Evolutionary conservation across 23 tunicate species (phyloP), one percentile per base, ranked within the genome.

Genomic region (Ciona savignyi): DNA sequence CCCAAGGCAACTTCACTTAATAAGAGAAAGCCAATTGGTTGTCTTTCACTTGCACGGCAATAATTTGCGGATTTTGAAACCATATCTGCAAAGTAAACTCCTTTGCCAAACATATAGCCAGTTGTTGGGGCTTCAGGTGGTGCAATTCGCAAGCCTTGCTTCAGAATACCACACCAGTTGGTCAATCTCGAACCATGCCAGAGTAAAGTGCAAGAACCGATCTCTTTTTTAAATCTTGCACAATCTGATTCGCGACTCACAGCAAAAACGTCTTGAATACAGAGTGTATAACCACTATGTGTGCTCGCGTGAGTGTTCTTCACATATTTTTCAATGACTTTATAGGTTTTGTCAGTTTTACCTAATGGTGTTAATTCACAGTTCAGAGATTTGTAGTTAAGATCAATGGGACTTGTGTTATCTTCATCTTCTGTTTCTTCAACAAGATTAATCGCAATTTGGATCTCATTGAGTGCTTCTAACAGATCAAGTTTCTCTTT

Each of bases 1-100:
- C 96, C 96, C 65, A 89, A 62, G 23, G 96, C 96, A 34, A 89
- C 96, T 62, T 84, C 90, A 75, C 96, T 84, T 30, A 89, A 49
- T 11, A 89, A 32, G 11, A 89, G 62, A 32, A 89, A 72, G 3
- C 92, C 96, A 74, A 15, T 21, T 2, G 85, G 85, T 32, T 78
- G 85, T 15, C 85, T 60, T 70, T 32, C 34, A 72, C 76, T 74
- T 11, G 90, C 28, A 32, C 23, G 65, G 61, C 90, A 90, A 66
- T 84, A 90, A 25, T 79, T 68, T 6, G 97, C 86, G 2, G 97
- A 84, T 51, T 90, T 90, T 70, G 97, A 80, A 32, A 84, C 86
- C 67, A 84, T 71, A 62, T 90, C 97, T 21, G 97, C 82, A 76
- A 90, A 90, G 60, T 90, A 90, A 24, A 88, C 95, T 1, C 90